These are phyloP conservation scores for Poliocrania exsul DNA, from an alignment of 2,797 vertebrate genomes.

Conservation along the genomic window DNA sequence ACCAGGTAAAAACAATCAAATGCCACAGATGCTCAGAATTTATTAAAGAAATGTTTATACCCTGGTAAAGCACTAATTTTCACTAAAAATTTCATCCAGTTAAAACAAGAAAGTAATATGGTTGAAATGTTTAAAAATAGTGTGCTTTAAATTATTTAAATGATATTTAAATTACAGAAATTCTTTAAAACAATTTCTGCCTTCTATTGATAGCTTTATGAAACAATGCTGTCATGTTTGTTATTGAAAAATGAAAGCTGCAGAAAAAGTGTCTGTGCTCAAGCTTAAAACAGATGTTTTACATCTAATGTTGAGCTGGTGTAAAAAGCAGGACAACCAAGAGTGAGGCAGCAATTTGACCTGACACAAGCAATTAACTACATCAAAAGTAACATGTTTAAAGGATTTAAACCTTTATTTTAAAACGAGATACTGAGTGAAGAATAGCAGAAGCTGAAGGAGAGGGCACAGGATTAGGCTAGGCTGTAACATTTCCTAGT, in stretches of 20 bases:
- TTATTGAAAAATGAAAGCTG: neutral
- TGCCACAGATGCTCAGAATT: neutral
- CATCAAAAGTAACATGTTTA: slow-evolving; percentile 50
- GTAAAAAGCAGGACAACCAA: neutral
- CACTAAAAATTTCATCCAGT: neutral
- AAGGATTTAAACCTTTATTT: slow-evolving; percentile 31
- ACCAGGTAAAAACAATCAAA: neutral
- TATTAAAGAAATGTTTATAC: neutral
- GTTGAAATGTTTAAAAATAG: neutral
- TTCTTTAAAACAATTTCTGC: neutral
- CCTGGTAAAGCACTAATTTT: neutral
- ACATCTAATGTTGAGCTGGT: neutral
- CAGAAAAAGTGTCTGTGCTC: neutral
- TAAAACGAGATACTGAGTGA: slow-evolving; percentile 16
- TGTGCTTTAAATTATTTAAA: neutral
- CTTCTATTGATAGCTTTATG: neutral
- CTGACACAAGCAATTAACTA: slow-evolving; percentile 40
- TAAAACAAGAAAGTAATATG: neutral
- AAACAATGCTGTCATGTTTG: neutral
- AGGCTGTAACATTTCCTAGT: slow-evolving; percentile 40
- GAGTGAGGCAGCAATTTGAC: neutral
- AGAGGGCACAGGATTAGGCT: slow-evolving; percentile 43
- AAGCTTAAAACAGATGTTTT: neutral
- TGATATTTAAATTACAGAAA: neutral
- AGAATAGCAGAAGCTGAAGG: slow-evolving; percentile 52